phyloP scores from a whole-genome alignment of 2,113 vertebrate species.

The Melospiza georgiana region DNA sequence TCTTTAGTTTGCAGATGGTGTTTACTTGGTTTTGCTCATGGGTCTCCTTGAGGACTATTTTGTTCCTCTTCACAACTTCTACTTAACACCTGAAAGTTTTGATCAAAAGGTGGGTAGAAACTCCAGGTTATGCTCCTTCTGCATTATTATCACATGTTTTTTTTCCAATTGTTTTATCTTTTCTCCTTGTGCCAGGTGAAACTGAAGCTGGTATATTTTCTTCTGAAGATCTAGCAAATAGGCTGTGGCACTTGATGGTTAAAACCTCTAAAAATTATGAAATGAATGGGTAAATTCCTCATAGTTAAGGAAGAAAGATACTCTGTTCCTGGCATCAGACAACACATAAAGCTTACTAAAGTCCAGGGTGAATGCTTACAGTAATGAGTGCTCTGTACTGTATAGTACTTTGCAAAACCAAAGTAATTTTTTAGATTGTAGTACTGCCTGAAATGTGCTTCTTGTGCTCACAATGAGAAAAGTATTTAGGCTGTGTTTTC shows the following conservation, averaged over 20 bases:
- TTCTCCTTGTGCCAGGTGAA: neutral
- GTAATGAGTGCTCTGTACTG: neutral
- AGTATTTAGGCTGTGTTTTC: neutral
- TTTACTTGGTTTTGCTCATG: conserved; percentile 94
- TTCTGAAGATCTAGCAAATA: neutral
- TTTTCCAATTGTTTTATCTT: neutral
- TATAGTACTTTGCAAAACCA: neutral
- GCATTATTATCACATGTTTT: neutral
- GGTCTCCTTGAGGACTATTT: conserved; percentile 95
- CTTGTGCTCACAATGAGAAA: neutral
- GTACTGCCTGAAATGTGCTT: neutral
- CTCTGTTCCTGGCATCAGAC: neutral
- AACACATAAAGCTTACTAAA: neutral
- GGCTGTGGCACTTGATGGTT: neutral
- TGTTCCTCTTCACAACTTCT: conserved; percentile 93
- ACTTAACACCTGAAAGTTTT: conserved; percentile 93
- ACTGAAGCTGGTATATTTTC: neutral
- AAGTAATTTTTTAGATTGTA: neutral
- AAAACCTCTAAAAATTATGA: neutral
- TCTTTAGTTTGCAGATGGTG: conserved; percentile 94
- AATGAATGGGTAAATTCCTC: neutral
- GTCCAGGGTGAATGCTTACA: neutral
- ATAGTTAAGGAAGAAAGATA: neutral
- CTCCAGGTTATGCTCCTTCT: neutral
- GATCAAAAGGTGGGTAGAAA: conserved; percentile 88